Evolutionary conservation across 2,113 vertebrate genomes (phyloP).

Genomic region (Atherinomorus stipes): DNA sequence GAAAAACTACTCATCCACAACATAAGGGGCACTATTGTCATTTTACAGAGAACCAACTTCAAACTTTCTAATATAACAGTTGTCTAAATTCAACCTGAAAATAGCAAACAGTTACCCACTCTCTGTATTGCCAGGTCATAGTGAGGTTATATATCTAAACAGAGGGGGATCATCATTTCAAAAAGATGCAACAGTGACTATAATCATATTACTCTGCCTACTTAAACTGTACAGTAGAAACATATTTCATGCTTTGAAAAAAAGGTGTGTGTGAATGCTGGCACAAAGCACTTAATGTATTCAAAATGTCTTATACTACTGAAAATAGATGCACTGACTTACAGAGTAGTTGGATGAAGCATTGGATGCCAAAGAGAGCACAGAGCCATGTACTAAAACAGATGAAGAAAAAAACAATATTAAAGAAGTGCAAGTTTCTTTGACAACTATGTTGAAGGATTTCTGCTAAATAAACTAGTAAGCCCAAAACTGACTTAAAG

Average conservation of each 20-base stretch:
- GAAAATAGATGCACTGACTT: conserved; percentile 76
- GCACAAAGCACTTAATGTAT: background rate
- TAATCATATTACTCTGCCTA: background rate
- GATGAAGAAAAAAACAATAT: background rate
- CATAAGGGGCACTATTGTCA: background rate
- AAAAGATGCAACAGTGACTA: background rate
- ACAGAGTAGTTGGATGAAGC: conserved; percentile 97
- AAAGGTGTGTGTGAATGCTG: background rate
- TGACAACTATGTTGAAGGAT: background rate
- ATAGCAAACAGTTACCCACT: background rate
- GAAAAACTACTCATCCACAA: conserved; percentile 8
- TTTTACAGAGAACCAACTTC: background rate
- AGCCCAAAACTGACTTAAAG: too few species aligned
- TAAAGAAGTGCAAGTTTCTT: background rate
- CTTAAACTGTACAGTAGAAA: background rate
- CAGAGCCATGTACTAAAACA: conserved; percentile 93
- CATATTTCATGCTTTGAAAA: background rate
- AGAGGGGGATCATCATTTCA: background rate
- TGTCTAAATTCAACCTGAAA: background rate
- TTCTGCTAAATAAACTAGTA: too few species aligned
- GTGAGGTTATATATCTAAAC: background rate
- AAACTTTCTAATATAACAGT: background rate
- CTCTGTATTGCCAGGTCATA: background rate
- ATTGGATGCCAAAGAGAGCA: conserved; percentile 96
- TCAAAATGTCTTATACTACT: background rate